A percentile compares a stretch with the other conserved stretches of the same genome.
Conservation (phyloP, 1,140 invertebrate species). For the Hyles euphorbiae region DNA sequence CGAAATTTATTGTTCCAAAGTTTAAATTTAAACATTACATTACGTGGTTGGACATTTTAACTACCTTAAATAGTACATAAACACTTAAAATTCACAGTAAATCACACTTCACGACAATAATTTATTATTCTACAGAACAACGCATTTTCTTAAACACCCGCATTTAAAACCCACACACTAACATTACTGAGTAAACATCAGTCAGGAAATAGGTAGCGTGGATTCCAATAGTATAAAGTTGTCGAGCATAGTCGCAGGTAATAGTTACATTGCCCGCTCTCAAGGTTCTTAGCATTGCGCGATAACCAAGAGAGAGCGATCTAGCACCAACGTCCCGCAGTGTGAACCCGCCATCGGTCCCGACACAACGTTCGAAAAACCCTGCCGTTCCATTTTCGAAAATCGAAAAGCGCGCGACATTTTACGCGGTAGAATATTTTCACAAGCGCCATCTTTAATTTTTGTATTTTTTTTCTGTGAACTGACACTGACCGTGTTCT, state of each 20-base stretch:
- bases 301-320: slow-evolving; percentile 46
- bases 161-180: no score
- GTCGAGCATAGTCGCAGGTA: neutral
- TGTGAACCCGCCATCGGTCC: slow-evolving; percentile 30
- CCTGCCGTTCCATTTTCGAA: slow-evolving; percentile 30
- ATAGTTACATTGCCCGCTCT: slow-evolving; percentile 33
- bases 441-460: slow-evolving; percentile 5
- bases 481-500: slow-evolving; percentile 9
- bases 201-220: no score
- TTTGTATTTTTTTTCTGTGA: slow-evolving; percentile 15
- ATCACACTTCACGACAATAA: no score
- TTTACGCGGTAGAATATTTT: slow-evolving; percentile 7
- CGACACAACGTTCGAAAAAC: slow-evolving; percentile 31
- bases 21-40: no score
- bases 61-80: no score
- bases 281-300: slow-evolving; percentile 37
- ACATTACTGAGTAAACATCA: no score
- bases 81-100: no score
- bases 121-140: no score
- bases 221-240: no score
- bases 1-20: no score
- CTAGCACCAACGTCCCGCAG: slow-evolving; percentile 34
- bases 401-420: slow-evolving; percentile 1
- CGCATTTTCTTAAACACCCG: no score
- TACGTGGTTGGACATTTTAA: no score